Conservation (phyloP, 2,113 vertebrate species). For the Abramis brama region DNA sequence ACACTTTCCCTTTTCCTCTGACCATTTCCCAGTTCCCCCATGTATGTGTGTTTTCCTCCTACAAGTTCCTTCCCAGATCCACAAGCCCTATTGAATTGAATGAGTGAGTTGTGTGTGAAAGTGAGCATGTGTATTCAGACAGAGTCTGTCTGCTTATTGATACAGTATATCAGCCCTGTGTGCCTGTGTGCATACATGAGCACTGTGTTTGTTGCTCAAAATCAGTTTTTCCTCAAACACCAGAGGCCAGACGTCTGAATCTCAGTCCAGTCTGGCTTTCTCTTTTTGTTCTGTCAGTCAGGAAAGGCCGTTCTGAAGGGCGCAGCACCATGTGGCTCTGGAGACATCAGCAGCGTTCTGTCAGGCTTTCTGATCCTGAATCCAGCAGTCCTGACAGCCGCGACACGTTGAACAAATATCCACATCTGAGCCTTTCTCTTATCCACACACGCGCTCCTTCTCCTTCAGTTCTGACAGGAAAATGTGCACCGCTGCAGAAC, state of each 20-base stretch:
- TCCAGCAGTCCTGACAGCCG: conserved; percentile 63
- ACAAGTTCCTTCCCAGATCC: neutral
- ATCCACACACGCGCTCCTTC: conserved; percentile 53
- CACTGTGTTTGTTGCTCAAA: neutral
- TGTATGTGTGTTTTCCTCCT: conserved; percentile 31
- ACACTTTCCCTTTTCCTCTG: neutral
- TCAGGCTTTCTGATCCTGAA: conserved; percentile 64
- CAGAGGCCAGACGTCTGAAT: neutral
- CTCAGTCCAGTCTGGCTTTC: neutral
- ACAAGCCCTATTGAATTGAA: neutral
- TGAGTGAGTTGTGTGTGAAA: neutral
- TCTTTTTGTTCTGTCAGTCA: neutral
- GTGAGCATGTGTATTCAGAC: conserved; percentile 5
- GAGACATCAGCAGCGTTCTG: conserved; percentile 63
- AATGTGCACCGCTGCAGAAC: conserved; percentile 46
- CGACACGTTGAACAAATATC: conserved; percentile 67
- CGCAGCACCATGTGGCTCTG: conserved; percentile 49
- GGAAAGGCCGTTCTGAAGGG: neutral
- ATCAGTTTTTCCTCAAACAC: neutral
- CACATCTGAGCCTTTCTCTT: conserved; percentile 68
- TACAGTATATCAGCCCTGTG: neutral
- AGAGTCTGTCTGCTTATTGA: conserved; percentile 25
- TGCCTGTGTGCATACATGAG: neutral
- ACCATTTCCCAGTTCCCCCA: neutral
- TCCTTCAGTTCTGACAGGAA: conserved; percentile 65